These are phyloP conservation scores for Philereme transversata DNA, from an alignment of 2,888 invertebrate species.

Conservation along the genomic window DNA sequence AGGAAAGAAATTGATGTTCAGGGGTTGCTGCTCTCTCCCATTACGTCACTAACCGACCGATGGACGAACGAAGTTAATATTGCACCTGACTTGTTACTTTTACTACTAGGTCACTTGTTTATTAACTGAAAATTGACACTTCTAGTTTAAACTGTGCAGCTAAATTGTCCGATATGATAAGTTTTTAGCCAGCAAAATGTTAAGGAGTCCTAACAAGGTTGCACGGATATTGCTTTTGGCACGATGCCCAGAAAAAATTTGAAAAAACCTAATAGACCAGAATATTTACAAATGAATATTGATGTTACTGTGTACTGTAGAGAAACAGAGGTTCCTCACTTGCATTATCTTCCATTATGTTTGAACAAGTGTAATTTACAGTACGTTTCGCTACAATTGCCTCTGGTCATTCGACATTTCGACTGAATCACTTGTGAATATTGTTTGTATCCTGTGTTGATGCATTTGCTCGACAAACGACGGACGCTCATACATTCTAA, in stretches of 20 bases:
- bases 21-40: constrained; percentile 49
- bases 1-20: constrained; percentile 41
- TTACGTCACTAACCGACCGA: constrained; percentile 48
- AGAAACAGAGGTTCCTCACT: constrained; percentile 23
- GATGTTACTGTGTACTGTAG: neutral
- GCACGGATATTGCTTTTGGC: constrained; percentile 10
- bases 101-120: constrained; percentile 42
- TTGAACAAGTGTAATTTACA: constrained; percentile 57
- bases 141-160: constrained; percentile 8
- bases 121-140: constrained; percentile 25
- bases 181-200: constrained; percentile 2
- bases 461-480: constrained; percentile 27
- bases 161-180: constrained; percentile 7
- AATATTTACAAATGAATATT: constrained; percentile 9
- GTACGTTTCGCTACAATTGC: constrained; percentile 49
- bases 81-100: constrained; percentile 41
- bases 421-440: constrained; percentile 48
- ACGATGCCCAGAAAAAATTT: constrained; percentile 7
- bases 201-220: constrained; percentile 1
- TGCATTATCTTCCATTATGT: constrained; percentile 42
- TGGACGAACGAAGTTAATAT: constrained; percentile 28
- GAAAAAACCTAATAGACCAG: constrained; percentile 9
- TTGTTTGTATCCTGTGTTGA: constrained; percentile 44
- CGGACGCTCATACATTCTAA: constrained; percentile 3
- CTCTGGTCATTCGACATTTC: constrained; percentile 46